Conservation (phyloP, 2,888 invertebrate species). For the Crioceris asparagi region DNA sequence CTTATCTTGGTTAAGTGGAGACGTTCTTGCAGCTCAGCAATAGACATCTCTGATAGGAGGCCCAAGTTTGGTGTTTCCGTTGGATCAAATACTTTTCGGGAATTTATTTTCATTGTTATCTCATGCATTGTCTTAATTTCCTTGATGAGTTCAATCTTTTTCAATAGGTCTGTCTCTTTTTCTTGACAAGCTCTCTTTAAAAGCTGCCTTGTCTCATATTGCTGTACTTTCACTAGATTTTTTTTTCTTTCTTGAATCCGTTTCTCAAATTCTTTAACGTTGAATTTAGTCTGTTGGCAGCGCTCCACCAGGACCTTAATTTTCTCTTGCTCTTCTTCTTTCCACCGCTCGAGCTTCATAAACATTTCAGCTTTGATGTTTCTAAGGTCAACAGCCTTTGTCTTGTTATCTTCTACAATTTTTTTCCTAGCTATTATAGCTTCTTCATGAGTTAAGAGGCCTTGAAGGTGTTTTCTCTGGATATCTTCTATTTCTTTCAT, state of each 20-base stretch:
- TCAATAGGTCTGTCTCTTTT: slow-evolving; percentile 32
- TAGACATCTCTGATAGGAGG: slow-evolving; percentile 53
- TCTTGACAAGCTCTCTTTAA: slow-evolving; percentile 27
- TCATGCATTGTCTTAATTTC: slow-evolving; percentile 36
- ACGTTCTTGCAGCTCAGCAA: slow-evolving; percentile 50
- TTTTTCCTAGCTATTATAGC: slow-evolving; percentile 47
- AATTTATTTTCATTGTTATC: slow-evolving; percentile 27
- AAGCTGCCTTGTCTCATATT: slow-evolving; percentile 40
- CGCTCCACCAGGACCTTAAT: slow-evolving; percentile 42
- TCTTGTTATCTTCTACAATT: slow-evolving; percentile 40
- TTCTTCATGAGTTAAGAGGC: slow-evolving; percentile 48
- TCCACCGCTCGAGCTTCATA: slow-evolving; percentile 44
- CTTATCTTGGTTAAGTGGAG: slow-evolving; percentile 41
- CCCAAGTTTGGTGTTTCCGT: slow-evolving; percentile 49
- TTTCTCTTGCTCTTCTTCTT: slow-evolving; percentile 39
- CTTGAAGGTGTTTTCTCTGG: slow-evolving; percentile 48
- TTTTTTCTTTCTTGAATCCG: slow-evolving; percentile 45
- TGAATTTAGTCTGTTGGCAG: slow-evolving; percentile 37
- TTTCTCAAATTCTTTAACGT: slow-evolving; percentile 43
- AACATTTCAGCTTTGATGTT: slow-evolving; percentile 42
- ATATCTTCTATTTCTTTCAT: slow-evolving; percentile 43
- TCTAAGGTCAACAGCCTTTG: slow-evolving; percentile 41
- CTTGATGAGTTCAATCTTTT: slow-evolving; percentile 35
- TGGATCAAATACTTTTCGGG: slow-evolving; percentile 44
- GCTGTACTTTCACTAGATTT: slow-evolving; percentile 39